These are phyloP conservation scores for Enteromius trimaculatus DNA, from an alignment of 2,797 vertebrate species.

Conservation along the genomic window DNA sequence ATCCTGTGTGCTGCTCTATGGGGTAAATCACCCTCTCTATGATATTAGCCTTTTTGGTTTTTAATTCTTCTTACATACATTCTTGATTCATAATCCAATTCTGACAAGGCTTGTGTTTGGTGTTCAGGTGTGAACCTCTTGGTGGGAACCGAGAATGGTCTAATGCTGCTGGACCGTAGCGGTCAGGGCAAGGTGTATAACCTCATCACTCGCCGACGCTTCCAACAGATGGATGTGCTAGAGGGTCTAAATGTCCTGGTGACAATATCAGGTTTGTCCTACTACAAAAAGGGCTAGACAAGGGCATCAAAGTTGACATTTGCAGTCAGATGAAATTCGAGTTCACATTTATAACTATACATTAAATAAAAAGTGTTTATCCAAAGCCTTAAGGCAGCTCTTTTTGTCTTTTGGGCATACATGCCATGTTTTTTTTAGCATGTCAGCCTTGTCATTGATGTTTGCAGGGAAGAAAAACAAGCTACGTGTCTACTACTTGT, in stretches of 20 bases:
- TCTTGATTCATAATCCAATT: background rate
- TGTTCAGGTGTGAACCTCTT: constrained; percentile 91
- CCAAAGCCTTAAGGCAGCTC: background rate
- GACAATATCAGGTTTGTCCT: constrained; percentile 91
- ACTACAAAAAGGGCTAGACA: background rate
- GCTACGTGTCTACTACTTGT: constrained; percentile 95
- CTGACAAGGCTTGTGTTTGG: background rate
- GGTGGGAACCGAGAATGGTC: constrained; percentile 95
- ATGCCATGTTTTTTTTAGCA: background rate
- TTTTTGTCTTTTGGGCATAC: constrained; percentile 11
- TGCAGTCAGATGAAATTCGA: constrained; percentile 2
- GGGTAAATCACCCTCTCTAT: constrained; percentile 77
- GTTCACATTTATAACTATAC: background rate
- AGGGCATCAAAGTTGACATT: background rate
- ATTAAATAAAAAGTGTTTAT: background rate
- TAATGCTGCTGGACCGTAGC: constrained; percentile 96
- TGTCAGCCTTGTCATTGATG: constrained; percentile 1
- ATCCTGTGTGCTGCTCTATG: constrained; percentile 96
- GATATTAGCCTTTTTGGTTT: background rate
- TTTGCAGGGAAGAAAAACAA: constrained; percentile 95
- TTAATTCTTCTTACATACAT: background rate
- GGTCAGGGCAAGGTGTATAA: constrained; percentile 99
- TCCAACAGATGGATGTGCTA: constrained; percentile 97
- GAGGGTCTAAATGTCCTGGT: constrained; percentile 97
- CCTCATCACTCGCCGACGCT: constrained; percentile 93